A percentile compares a stretch with the other conserved stretches of the same genome.
Conservation (phyloP, 2,797 vertebrate genomes). For the Phataginus tricuspis region DNA sequence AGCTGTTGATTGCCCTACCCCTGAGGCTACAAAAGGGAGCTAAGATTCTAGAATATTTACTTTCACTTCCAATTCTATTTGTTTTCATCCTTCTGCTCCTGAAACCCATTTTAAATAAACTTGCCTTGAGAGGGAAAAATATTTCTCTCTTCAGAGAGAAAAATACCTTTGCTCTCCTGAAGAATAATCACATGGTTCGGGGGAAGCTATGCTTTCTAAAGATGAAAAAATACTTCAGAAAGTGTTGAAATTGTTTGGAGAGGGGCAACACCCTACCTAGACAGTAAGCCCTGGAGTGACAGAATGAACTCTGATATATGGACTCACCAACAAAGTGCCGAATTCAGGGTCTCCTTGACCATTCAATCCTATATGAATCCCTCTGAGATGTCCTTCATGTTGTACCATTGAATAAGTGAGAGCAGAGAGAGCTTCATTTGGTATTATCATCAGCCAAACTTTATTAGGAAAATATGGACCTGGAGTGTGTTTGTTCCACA, state of each 20-base stretch:
- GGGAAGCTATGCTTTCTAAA: neutral
- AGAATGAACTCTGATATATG: neutral
- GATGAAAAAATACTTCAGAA: neutral
- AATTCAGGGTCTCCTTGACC: neutral
- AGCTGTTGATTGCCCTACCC: neutral
- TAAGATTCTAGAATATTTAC: slow-evolving; percentile 6
- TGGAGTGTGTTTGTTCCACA: neutral
- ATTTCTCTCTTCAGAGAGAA: slow-evolving; percentile 13
- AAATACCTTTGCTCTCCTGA: neutral
- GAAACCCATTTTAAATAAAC: slow-evolving; percentile 1
- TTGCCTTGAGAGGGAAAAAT: neutral
- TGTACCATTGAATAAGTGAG: neutral
- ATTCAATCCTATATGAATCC: neutral
- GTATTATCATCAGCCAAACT: neutral
- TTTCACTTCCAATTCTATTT: slow-evolving; percentile 38
- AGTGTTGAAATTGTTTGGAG: neutral
- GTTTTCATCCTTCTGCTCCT: slow-evolving; percentile 2
- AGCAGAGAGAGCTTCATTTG: neutral
- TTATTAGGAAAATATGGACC: neutral
- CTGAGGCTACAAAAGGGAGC: neutral
- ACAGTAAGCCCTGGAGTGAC: neutral
- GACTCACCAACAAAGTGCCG: neutral
- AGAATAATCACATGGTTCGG: neutral
- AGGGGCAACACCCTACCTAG: neutral
- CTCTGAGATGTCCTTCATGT: neutral